Evolutionary conservation across 2,888 invertebrate species (phyloP), one percentile per base, ranked within the genome.

Genomic region (Embidobia sp.): DNA sequence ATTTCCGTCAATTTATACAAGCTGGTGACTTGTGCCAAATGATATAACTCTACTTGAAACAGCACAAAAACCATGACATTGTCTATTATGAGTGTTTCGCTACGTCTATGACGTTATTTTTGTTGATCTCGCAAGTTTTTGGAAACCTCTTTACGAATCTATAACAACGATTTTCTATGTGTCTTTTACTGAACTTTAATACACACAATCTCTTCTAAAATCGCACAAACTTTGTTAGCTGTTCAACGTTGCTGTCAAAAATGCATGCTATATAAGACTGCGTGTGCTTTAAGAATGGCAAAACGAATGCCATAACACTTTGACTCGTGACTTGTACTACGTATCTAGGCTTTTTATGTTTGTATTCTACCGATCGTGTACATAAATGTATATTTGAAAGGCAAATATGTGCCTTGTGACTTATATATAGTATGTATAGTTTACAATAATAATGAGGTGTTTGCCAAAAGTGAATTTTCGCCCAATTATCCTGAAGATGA

Each of bases 371-470:
- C 22, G 27, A 48, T 55, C 63, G 22, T 70, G 72, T 63, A 72
- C 10, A 72, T 72, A 72, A 22, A 11, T 72, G 72, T 72, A 72
- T 63, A 72, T 72, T 72, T 63, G 72, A 48, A 61, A 63, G 72
- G 63, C 72, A 55, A 63, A 29, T n/a, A n/a, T 63, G 63, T 72
- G 72, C 55, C 72, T 72, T 63, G 70, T 53, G 26, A 61, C 27
- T 70, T 55, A 73, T 64, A 64, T 35, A 53, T 61, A 61, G 11
- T 40, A 22, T 73, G 64, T 73, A 57, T 64, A 55, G n/a, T n/a
- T n/a, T n/a, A n/a, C n/a, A n/a, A n/a, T n/a, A n/a, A 4, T 22
- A 22, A 4, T 22, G 22, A 22, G 22, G 6, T 22, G 6, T 22
- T 4, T 22, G 3, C 6, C 6, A 22, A 22, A 22, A 22, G 6